Evolutionary conservation across 2,797 vertebrate genomes (phyloP).

Genomic region (Melanotaenia pygmaea): DNA sequence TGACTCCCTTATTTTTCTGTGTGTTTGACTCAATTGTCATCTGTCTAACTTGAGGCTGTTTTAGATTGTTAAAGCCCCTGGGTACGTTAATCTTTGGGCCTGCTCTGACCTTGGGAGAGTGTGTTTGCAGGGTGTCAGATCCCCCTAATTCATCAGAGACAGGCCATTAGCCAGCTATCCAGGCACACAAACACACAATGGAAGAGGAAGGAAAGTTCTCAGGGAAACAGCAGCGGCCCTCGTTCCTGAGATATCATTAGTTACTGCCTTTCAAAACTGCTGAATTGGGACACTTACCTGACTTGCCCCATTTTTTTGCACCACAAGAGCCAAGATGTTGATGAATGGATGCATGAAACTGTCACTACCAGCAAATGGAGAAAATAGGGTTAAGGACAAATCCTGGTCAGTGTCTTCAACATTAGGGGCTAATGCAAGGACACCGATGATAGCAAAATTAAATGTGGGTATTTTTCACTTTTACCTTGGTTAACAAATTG

Average conservation of each 20-base stretch:
- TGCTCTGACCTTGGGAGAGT: slow-evolving; percentile 81
- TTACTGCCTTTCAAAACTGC: slow-evolving; percentile 84
- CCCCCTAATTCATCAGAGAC: slow-evolving; percentile 84
- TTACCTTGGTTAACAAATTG: slow-evolving; percentile 25
- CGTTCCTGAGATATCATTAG: slow-evolving; percentile 79
- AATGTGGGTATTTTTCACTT: background rate
- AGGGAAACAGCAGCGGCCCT: slow-evolving; percentile 72
- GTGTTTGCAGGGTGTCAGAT: slow-evolving; percentile 79
- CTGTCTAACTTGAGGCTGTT: slow-evolving; percentile 66
- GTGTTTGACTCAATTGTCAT: slow-evolving; percentile 70
- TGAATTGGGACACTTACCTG: slow-evolving; percentile 85
- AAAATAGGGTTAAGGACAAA: slow-evolving; percentile 80
- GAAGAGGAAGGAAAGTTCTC: slow-evolving; percentile 74
- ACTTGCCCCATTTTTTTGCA: slow-evolving; percentile 83
- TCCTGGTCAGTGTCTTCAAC: slow-evolving; percentile 44
- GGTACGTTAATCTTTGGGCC: slow-evolving; percentile 80
- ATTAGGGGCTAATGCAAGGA: slow-evolving; percentile 31
- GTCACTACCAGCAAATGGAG: slow-evolving; percentile 68
- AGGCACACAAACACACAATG: slow-evolving; percentile 80
- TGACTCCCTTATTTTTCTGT: slow-evolving; percentile 60
- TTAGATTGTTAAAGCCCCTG: slow-evolving; percentile 74
- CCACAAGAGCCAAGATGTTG: slow-evolving; percentile 80
- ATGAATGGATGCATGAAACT: slow-evolving; percentile 78
- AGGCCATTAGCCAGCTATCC: slow-evolving; percentile 85
- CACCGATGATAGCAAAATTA: slow-evolving; percentile 18